Conservation (phyloP, 2,797 vertebrate genomes). For the Gymnothorax javanicus region DNA sequence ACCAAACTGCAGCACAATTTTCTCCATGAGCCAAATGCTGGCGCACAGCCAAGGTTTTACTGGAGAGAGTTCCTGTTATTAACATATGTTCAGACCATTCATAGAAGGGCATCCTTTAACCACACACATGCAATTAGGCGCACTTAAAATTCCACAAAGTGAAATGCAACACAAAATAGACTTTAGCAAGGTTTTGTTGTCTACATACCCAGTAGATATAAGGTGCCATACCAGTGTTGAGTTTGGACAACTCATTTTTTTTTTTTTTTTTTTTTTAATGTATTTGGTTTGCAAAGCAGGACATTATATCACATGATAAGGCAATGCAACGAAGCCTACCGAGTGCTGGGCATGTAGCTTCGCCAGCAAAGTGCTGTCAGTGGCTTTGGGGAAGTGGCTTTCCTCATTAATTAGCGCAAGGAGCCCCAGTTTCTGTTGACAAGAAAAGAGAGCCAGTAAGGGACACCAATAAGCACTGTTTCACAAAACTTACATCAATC, state of each 20-base stretch:
- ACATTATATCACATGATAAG: not conserved
- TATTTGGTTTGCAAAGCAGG: not conserved
- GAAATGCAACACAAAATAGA: not conserved
- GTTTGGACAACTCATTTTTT: not conserved
- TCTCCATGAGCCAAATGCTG: not conserved
- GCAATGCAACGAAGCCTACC: constrained; percentile 65
- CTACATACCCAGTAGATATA: not conserved
- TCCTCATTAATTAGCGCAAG: constrained; percentile 96
- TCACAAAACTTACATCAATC: not conserved
- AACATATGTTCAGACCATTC: constrained; percentile 27
- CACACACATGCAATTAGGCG: constrained; percentile 7
- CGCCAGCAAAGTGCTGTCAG: constrained; percentile 88
- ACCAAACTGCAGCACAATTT: constrained; percentile 27
- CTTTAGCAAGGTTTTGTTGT: not conserved
- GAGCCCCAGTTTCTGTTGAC: constrained; percentile 89
- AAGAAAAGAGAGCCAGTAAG: not conserved
- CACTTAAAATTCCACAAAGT: not conserved
- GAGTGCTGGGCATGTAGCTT: constrained; percentile 92
- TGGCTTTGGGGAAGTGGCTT: constrained; percentile 96
- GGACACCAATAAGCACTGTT: constrained; percentile 1
- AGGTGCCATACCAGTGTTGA: not conserved
- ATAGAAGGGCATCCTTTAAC: not conserved
- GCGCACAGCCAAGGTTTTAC: constrained; percentile 8
- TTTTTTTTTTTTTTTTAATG: not conserved
- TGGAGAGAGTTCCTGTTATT: constrained; percentile 12